Evolutionary conservation across 2,888 invertebrate genomes (phyloP), one percentile per base, ranked within the genome.

Genomic region (Chrysolina haemoptera): DNA sequence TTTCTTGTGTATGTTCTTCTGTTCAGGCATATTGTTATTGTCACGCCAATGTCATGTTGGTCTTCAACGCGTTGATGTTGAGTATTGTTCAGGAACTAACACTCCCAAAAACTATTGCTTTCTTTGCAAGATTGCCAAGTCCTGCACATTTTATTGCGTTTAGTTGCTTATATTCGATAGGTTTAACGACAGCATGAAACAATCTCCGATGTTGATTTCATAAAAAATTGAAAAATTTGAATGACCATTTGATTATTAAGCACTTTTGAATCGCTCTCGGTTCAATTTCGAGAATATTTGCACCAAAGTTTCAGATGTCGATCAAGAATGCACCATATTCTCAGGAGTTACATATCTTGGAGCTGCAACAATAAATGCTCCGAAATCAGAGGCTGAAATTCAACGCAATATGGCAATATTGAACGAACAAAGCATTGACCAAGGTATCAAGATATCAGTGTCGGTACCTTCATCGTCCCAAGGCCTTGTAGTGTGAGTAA

Each of bases 281-380:
- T 27, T 46, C 16, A 46, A 35, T 62, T 40, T 55, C 48, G 55
- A 41, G 50, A 68, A 63, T 68, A 64, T 63, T 72, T 68, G 10
- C 22, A 55, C 16, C 41, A 35, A 64, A 91, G 93, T 94, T 87
- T 94, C 94, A 84, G 94, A 95, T 87, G 93, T 94, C 79, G 94
- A 95, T 87, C 95, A 96, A 89, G 96, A 96, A 79, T 96, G 95
- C 87, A 96, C 96, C 16, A 94, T 96, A 84, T 98, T 98, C 89
- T 94, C 96, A 84, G 96, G 96, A 0, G 96, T 98, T 59, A 95
- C 96, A 75, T 98, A 98, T 89, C 90, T 98, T 81, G 98, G 98
- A 59, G 95, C 96, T 12, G 95, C 96, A 69, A 93, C 94, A 80
- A 97, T 98, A 82, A 94, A 95, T 85, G 95, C 96, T 12, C 98